Conservation (phyloP, 2,797 vertebrate genomes). For the Poeciliopsis infans region DNA sequence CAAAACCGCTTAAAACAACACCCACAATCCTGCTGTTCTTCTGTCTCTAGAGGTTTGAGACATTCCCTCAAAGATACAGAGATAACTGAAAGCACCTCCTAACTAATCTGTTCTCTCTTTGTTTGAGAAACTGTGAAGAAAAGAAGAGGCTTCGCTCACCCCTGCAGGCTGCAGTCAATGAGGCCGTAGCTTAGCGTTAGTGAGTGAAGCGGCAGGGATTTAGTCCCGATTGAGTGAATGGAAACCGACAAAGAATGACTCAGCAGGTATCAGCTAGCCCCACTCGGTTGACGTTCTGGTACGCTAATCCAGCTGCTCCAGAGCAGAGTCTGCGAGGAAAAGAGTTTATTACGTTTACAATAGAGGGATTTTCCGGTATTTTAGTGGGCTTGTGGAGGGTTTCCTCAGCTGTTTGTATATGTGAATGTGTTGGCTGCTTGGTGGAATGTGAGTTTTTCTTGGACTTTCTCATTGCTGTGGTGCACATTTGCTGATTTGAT, state of each 20-base stretch:
- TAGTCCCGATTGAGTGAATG: slow-evolving; percentile 66
- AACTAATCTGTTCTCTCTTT: slow-evolving; percentile 58
- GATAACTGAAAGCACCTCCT: slow-evolving; percentile 66
- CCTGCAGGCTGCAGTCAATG: slow-evolving; percentile 69
- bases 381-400: slow-evolving; percentile 48
- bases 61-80: slow-evolving; percentile 59
- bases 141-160: slow-evolving; percentile 60
- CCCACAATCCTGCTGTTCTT: slow-evolving; percentile 39
- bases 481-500: slow-evolving; percentile 42
- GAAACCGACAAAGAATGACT: slow-evolving; percentile 60
- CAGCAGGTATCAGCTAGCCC: slow-evolving; percentile 71
- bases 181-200: slow-evolving; percentile 65
- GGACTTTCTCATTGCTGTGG: slow-evolving; percentile 36
- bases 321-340: slow-evolving; percentile 36
- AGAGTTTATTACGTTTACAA: slow-evolving; percentile 58
- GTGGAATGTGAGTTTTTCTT: slow-evolving; percentile 58
- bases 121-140: slow-evolving; percentile 41
- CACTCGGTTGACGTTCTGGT: slow-evolving; percentile 41
- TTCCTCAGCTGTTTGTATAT: slow-evolving; percentile 46
- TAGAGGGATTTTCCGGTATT: slow-evolving; percentile 53
- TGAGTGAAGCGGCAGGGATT: slow-evolving; percentile 66
- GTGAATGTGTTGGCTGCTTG: slow-evolving; percentile 22
- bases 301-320: slow-evolving; percentile 61
- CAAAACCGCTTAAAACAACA: slow-evolving; percentile 53
- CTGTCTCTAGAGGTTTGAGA: slow-evolving; percentile 41